Percentiles rank a stretch among this genome's conserved stretches.
phyloP scores from a whole-genome alignment of 2,797 vertebrate genomes.

The Lagodon rhomboides region DNA sequence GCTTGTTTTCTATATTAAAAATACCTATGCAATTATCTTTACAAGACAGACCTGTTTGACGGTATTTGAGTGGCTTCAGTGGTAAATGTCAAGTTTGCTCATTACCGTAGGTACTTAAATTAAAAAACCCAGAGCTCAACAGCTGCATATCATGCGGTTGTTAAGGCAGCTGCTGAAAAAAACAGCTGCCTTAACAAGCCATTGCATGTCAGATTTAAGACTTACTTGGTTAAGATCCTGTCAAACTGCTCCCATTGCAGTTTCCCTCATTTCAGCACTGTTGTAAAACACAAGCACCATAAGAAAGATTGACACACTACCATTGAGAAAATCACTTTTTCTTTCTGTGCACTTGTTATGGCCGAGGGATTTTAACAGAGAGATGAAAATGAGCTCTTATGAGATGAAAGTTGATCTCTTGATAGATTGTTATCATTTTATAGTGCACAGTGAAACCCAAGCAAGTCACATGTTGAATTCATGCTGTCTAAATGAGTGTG shows the following conservation, averaged over 20 bases:
- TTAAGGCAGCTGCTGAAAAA: conserved; percentile 10
- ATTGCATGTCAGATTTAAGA: conserved; percentile 28
- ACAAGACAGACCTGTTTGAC: conserved; percentile 31
- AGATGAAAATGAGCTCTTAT: background rate
- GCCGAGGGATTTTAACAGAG: background rate
- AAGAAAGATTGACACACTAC: background rate
- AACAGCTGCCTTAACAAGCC: conserved; percentile 14
- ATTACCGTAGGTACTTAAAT: conserved; percentile 25
- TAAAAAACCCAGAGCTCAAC: conserved; percentile 28
- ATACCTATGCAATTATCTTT: conserved; percentile 6
- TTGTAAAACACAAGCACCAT: background rate
- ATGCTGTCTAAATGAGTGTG: background rate
- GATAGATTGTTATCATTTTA: background rate
- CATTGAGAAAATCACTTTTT: background rate
- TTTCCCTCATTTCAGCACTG: background rate
- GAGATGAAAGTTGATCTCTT: background rate
- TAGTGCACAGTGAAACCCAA: background rate
- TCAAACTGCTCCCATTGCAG: conserved; percentile 2
- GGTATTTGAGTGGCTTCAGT: conserved; percentile 23
- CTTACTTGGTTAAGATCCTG: background rate
- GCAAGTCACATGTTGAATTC: background rate
- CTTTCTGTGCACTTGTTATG: too few species aligned
- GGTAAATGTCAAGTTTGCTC: conserved; percentile 42
- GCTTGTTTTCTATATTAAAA: background rate
- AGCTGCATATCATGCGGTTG: conserved; percentile 29